Base-by-base conservation (phyloP, 1,140 invertebrate species). In the Papilio machaon region DNA sequence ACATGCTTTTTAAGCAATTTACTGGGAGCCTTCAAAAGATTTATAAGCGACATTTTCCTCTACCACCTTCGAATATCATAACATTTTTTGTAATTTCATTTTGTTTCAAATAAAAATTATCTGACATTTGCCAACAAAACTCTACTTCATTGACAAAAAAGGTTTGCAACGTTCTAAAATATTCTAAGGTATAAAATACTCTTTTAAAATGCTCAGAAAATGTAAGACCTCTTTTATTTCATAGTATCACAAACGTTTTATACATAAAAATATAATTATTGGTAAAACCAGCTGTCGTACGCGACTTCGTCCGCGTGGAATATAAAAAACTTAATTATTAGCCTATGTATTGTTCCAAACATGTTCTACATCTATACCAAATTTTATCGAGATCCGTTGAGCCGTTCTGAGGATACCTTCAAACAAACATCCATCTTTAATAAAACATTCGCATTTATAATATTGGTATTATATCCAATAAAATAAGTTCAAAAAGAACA, bases 1-100 rank as follows among this genome's bases (percentile, higher is more conserved):
- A 91, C 89, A 43, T 92, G 90, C 49, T 94, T 94, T 79, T 86
- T 89, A 49, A 94, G 92, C 30, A 94, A 82, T 86, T 87, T 90
- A 15, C 85, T 82, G 10, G 91, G 89, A 9, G 83, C 83, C 84
- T 87, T 89, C 46, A 94, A 81, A 30, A 94, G 82, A 77, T 92
- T 93, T 19, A 89, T 88, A 43, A 93, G 78, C 38, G 91, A 93
- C 92, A 94, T 94, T 17, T 15, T 80, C 1, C 58, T 60, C 43
- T 64, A 47, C 58, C 77, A 80, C 43, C 46, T 43, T 58, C 17
- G 30, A 49, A 76, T 52, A 30, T 30, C 74, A 54, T 54, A 76
- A 15, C 1, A 17, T 78, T 58, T 78, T 78, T 60, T 78, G 75
- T 19, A 38, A 58, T 78, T 54, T 49, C 23, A 78, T 30, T 54